Evolutionary conservation across 2,113 vertebrate species (phyloP).

Genomic region (Bombycilla garrulus): DNA sequence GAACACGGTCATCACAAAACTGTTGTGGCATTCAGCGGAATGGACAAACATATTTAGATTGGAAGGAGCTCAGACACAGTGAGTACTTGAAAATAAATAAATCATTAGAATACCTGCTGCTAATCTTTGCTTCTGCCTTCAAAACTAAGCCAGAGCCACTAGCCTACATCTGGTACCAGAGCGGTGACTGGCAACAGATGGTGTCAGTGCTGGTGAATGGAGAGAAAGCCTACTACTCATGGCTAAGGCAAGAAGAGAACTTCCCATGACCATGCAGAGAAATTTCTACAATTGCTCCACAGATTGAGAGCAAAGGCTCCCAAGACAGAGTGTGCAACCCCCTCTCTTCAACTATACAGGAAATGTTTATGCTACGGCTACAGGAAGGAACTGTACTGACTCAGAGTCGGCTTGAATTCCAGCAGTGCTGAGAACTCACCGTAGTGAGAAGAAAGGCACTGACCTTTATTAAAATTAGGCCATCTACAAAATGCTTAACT

Average conservation of each 20-base stretch:
- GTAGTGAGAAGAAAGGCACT: neutral
- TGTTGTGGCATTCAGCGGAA: neutral
- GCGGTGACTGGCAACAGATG: neutral
- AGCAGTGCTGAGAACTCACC: neutral
- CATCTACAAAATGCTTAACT: slow-evolving; percentile 18
- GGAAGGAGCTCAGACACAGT: neutral
- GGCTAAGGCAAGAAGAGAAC: neutral
- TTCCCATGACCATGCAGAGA: neutral
- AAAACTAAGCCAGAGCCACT: neutral
- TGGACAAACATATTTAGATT: neutral
- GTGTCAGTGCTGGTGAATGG: neutral
- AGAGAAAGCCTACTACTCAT: neutral
- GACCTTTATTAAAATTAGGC: slow-evolving; percentile 31
- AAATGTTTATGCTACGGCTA: neutral
- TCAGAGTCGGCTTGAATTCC: neutral
- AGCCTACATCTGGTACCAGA: neutral
- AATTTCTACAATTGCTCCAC: neutral
- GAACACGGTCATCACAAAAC: neutral
- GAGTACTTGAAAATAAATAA: neutral
- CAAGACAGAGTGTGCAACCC: neutral
- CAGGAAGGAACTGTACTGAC: neutral
- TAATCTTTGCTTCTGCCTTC: neutral
- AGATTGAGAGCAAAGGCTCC: neutral
- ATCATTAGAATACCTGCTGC: neutral
- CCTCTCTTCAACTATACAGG: neutral